Conservation (phyloP, 2,888 invertebrate genomes). For the Clanis bilineata region DNA sequence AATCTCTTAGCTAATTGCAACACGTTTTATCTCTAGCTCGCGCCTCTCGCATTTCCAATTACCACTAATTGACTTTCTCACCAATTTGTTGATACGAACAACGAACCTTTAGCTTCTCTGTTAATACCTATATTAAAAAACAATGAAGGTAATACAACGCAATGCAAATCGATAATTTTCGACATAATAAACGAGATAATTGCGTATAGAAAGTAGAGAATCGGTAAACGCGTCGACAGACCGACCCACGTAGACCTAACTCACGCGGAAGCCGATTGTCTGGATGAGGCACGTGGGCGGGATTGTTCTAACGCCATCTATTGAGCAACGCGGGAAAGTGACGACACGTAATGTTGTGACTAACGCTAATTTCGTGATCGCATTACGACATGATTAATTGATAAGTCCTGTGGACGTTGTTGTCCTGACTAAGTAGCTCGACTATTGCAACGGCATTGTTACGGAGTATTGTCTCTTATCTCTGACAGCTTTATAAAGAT, state of each 20-base stretch:
- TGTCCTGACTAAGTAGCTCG: not conserved
- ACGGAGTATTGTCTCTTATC: not conserved
- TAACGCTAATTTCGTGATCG: slow-evolving; percentile 27
- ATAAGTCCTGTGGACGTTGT: slow-evolving; percentile 6
- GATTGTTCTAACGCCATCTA: slow-evolving; percentile 41
- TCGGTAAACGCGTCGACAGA: slow-evolving; percentile 63
- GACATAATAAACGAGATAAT: slow-evolving; percentile 50
- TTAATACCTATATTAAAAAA: not conserved
- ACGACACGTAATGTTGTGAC: slow-evolving; percentile 24
- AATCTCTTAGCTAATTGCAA: not conserved
- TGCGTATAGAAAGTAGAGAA: slow-evolving; percentile 71
- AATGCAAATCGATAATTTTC: slow-evolving; percentile 27
- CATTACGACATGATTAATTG: slow-evolving; percentile 5
- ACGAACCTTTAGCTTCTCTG: not conserved
- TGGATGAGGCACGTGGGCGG: slow-evolving; percentile 45
- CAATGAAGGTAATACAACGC: slow-evolving; percentile 37
- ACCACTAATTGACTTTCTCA: not conserved
- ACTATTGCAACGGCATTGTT: not conserved
- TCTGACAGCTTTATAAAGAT: slow-evolving; percentile 9
- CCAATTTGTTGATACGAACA: not conserved
- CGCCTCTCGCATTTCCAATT: not conserved
- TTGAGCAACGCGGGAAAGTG: slow-evolving; percentile 25
- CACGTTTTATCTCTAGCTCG: not conserved
- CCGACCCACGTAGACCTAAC: slow-evolving; percentile 59
- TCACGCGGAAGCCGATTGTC: slow-evolving; percentile 47